Conservation (phyloP, 2,888 invertebrate species). For the Encarsia formosa region DNA sequence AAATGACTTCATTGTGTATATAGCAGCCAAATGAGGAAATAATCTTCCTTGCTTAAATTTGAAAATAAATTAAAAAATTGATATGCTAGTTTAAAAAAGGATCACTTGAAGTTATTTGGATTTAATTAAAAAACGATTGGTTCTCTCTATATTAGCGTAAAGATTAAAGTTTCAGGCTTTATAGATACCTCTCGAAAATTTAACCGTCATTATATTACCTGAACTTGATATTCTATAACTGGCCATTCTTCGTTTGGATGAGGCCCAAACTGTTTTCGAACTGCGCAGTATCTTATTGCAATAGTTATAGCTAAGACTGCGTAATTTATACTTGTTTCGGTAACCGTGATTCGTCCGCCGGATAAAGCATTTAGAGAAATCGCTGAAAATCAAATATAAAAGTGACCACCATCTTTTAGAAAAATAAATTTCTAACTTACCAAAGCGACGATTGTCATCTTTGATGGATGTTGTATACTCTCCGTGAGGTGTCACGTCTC, state of each 20-base stretch:
- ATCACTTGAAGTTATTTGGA: neutral
- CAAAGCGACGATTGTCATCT: slow-evolving; percentile 80
- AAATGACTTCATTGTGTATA: too few relatives aligned
- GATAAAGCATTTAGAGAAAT: slow-evolving; percentile 80
- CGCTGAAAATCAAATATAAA: slow-evolving; percentile 36
- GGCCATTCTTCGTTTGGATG: slow-evolving; percentile 69
- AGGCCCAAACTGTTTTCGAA: slow-evolving; percentile 84
- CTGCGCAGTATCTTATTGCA: slow-evolving; percentile 81
- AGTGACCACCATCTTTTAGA: neutral
- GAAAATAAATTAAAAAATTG: neutral
- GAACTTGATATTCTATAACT: slow-evolving; percentile 87
- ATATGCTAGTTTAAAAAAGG: neutral
- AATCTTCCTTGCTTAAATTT: too few relatives aligned
- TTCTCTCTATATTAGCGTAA: too few relatives aligned
- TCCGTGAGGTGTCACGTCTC: slow-evolving; percentile 81
- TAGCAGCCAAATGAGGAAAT: too few relatives aligned
- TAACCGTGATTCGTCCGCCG: slow-evolving; percentile 75
- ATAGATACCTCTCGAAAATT: neutral
- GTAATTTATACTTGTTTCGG: slow-evolving; percentile 57
- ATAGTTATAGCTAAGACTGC: slow-evolving; percentile 74
- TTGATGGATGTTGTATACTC: slow-evolving; percentile 75
- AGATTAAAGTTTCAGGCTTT: too few relatives aligned
- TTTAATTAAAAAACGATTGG: too few relatives aligned
- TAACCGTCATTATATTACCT: too few relatives aligned
- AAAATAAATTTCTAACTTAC: slow-evolving; percentile 46